Base-by-base conservation (phyloP, 2,888 invertebrate genomes). In the Phania funesta region DNA sequence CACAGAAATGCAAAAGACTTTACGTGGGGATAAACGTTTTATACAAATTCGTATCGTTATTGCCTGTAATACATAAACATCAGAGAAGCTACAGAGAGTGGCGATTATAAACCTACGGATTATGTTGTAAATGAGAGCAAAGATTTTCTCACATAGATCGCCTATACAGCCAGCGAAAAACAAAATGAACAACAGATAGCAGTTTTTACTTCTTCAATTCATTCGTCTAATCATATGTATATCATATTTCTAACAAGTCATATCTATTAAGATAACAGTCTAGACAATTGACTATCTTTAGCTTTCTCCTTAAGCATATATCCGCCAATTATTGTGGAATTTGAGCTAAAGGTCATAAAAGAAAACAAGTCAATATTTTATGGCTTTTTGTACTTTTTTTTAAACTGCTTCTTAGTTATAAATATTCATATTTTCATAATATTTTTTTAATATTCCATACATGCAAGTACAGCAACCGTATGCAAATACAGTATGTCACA, bases 311-410 rank as follows among this genome's bases (percentile, higher is more conserved):
- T 29, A 46, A 54, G 52, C 44, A 68, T 68, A 46, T 70, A 70
- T 75, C 65, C 79, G 70, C 75, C 70, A 54, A 75, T 71, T 73
- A 38, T 41, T 38, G 18, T 46, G 70, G 60, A 75, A 83, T 64
- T 81, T 54, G 77, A 81, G 46, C 32, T 64, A 46, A 75, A 74
- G 68, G 65, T 73, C 81, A 62, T 83, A 81, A 81, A 84, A 83
- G 56, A 26, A 73, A 81, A 75, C 26, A 70, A 77, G 68, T 64
- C 58, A 74, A 52, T 65, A 71, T 76, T 84, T 84, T 77, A 82
- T 60, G 68, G 50, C 62, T 67, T 67, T 71, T 64, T 52, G 8
- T 29, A 41, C 20, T 32, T 70, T 24, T 13, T 29, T 52, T 7
- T 29, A 29, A 35, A 64, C 41, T 44, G 46, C 38, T n/a, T 46